These are phyloP conservation scores for Drosophila neotestacea DNA, from an alignment of 2,888 invertebrate species.

Conservation along the genomic window DNA sequence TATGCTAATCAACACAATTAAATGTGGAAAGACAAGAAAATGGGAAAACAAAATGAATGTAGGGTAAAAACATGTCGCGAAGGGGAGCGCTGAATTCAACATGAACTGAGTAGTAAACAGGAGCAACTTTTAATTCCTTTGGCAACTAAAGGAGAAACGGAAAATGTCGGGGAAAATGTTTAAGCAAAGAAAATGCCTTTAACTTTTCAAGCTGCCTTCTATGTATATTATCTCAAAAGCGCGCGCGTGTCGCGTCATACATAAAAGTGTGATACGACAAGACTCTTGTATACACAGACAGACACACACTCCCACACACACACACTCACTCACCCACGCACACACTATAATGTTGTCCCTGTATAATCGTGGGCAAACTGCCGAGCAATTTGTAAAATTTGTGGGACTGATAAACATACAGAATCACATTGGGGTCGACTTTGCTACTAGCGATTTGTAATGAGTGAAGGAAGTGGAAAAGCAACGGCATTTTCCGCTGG, in stretches of 20 bases:
- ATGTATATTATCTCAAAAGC: slow-evolving; percentile 46
- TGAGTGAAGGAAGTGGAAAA: neutral
- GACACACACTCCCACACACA: slow-evolving; percentile 2
- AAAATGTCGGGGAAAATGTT: slow-evolving; percentile 9
- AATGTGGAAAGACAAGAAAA: slow-evolving; percentile 11
- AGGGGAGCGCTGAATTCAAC: slow-evolving; percentile 19
- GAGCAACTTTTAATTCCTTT: slow-evolving; percentile 52
- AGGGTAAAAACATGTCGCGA: slow-evolving; percentile 1
- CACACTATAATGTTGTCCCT: slow-evolving; percentile 20
- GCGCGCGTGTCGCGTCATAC: slow-evolving; percentile 47
- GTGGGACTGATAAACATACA: slow-evolving; percentile 41
- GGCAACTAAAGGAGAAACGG: slow-evolving; percentile 9
- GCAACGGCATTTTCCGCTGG: neutral
- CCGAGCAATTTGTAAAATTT: slow-evolving; percentile 59
- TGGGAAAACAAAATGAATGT: slow-evolving; percentile 7
- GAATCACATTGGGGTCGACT: slow-evolving; percentile 2
- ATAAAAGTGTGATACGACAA: slow-evolving; percentile 45
- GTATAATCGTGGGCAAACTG: slow-evolving; percentile 48
- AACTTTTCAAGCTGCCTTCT: slow-evolving; percentile 24
- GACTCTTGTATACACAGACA: neutral
- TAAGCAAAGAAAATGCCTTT: slow-evolving; percentile 33
- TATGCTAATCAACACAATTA: slow-evolving; percentile 49
- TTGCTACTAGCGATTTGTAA: slow-evolving; percentile 37
- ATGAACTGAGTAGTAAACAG: slow-evolving; percentile 22
- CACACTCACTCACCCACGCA: neutral